Evolutionary conservation across 1,140 invertebrate genomes (phyloP).

Genomic region (Drosophila mauritiana): DNA sequence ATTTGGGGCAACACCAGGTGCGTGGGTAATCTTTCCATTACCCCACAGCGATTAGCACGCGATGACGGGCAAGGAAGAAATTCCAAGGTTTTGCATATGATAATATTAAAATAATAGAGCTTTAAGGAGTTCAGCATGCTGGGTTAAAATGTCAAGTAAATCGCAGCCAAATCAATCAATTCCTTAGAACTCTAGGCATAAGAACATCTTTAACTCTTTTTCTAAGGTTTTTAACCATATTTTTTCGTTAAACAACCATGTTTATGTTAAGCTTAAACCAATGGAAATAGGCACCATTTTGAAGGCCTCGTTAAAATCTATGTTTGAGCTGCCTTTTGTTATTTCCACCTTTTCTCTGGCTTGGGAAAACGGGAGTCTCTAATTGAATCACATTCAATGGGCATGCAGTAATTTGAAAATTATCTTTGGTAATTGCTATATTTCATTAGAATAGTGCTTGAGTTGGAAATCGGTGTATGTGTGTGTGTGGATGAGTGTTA

Average conservation of each 20-base stretch:
- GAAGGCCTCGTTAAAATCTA: no score
- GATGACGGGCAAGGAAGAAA: not conserved
- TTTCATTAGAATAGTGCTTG: not conserved
- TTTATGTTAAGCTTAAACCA: no score
- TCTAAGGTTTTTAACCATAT: no score
- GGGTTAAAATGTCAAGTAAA: no score
- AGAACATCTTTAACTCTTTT: no score
- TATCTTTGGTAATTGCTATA: slow-evolving; percentile 5
- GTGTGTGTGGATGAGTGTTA: not conserved
- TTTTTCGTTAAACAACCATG: no score
- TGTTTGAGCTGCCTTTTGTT: not conserved
- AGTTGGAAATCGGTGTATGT: not conserved
- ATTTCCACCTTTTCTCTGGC: not conserved
- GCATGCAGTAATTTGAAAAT: slow-evolving; percentile 9
- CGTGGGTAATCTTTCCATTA: slow-evolving; percentile 2
- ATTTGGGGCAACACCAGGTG: slow-evolving; percentile 5
- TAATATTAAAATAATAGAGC: not conserved
- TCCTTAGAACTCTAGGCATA: no score
- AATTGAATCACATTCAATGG: not conserved
- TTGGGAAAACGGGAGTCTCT: not conserved
- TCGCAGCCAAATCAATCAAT: no score
- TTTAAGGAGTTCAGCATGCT: not conserved
- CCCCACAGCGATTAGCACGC: not conserved
- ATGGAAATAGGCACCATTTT: no score
- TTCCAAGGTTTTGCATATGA: not conserved